These are phyloP conservation scores for Dinothrombium tinctorium DNA, from an alignment of 1,140 invertebrate genomes.

Conservation along the genomic window DNA sequence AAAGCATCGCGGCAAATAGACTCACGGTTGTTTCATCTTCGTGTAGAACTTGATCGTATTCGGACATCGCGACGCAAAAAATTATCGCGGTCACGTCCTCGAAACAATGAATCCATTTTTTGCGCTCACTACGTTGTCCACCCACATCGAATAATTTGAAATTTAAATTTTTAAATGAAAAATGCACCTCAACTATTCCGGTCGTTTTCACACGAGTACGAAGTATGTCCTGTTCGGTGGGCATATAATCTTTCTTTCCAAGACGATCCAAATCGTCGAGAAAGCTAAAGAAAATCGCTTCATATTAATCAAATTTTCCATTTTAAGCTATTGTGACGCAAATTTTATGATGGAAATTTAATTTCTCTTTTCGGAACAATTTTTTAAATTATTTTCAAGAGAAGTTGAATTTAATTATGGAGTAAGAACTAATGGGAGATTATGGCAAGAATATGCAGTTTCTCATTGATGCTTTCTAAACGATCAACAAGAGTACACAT, in stretches of 20 bases:
- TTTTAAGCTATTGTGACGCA: too few species aligned
- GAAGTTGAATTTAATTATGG: too few species aligned
- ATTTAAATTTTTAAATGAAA: slow-evolving; percentile 34
- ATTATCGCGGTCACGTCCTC: slow-evolving; percentile 87
- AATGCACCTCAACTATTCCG: slow-evolving; percentile 35
- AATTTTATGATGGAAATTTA: too few species aligned
- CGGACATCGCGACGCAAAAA: slow-evolving; percentile 79
- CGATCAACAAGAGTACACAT: too few species aligned
- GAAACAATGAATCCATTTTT: slow-evolving; percentile 95
- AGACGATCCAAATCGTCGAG: slow-evolving; percentile 46
- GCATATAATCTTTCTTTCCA: slow-evolving; percentile 29
- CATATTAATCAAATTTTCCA: too few species aligned
- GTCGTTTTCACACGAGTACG: slow-evolving; percentile 37
- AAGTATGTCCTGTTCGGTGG: slow-evolving; percentile 36
- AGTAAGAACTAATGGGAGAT: too few species aligned
- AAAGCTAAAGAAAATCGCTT: too few species aligned
- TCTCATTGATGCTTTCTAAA: too few species aligned
- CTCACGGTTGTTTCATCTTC: slow-evolving; percentile 30
- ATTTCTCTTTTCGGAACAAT: too few species aligned
- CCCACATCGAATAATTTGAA: slow-evolving; percentile 31
- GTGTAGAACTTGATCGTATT: slow-evolving; percentile 36
- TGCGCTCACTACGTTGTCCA: slow-evolving; percentile 55
- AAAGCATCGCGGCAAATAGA: too few species aligned
- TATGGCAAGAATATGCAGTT: too few species aligned
- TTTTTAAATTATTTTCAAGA: too few species aligned